A percentile compares a stretch with the other conserved stretches of the same genome.
Evolutionary conservation across 2,113 vertebrate species (phyloP).

Genomic region (Candoia aspera): DNA sequence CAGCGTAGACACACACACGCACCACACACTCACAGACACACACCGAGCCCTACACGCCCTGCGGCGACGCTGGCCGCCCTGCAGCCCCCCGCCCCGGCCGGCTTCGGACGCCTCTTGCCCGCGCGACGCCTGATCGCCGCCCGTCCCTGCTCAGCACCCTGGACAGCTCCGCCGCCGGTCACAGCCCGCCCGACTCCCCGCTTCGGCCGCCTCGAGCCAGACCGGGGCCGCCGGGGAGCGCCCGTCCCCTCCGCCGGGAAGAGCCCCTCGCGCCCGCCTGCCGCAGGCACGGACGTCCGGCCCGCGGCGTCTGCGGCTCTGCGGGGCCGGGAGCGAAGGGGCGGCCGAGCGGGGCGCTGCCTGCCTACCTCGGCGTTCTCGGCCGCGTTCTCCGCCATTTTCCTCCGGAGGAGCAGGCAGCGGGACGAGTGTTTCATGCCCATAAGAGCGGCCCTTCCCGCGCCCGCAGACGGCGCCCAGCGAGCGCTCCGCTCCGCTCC

Average conservation of each 20-base stretch:
- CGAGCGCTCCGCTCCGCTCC: constrained; percentile 29
- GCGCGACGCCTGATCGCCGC: neutral
- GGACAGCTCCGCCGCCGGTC: neutral
- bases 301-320: neutral
- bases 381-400: constrained; percentile 91
- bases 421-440: constrained; percentile 98
- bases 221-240: too few species aligned
- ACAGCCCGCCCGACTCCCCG: neutral
- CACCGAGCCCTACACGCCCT: too few species aligned
- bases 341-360: constrained; percentile 14
- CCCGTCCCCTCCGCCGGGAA: neutral
- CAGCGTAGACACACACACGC: neutral
- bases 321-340: neutral
- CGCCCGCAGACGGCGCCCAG: constrained; percentile 7
- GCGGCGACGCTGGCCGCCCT: too few species aligned
- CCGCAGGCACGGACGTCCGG: neutral
- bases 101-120: neutral
- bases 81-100: neutral
- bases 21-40: neutral
- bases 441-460: constrained; percentile 86
- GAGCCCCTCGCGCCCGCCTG: neutral
- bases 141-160: constrained; percentile 2
- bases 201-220: neutral
- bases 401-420: constrained; percentile 96
- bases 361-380: constrained; percentile 90